A percentile compares a stretch with the other conserved stretches of the same genome.
These are phyloP conservation scores for Pseudolaguvia tuberculata DNA, from an alignment of 2,113 vertebrate species.

Conservation along the genomic window DNA sequence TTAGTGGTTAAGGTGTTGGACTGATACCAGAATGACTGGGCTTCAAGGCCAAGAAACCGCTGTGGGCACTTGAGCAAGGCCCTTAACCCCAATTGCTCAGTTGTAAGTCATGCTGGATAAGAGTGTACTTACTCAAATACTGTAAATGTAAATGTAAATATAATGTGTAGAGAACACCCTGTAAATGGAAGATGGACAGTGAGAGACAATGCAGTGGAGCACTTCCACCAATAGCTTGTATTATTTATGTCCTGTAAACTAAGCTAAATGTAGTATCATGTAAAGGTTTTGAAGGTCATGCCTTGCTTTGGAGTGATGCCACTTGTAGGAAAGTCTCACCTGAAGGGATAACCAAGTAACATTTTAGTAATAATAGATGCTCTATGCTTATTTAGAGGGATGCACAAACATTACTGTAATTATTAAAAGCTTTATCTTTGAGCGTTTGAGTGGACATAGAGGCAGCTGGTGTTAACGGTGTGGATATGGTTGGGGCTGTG, in stretches of 20 bases:
- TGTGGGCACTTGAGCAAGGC: no score
- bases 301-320: background rate
- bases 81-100: no score
- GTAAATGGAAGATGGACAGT: conserved; percentile 3
- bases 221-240: conserved; percentile 31
- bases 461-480: conserved; percentile 3
- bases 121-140: no score
- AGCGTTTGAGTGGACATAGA: conserved; percentile 3
- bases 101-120: no score
- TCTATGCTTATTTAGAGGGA: no score
- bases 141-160: no score
- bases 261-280: conserved; percentile 16
- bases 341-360: background rate
- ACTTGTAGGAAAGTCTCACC: background rate
- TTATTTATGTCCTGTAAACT: conserved; percentile 2
- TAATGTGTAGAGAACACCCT: background rate
- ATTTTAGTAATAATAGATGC: background rate
- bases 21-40: no score
- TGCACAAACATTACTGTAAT: background rate
- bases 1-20: no score
- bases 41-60: no score
- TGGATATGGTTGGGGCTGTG: conserved; percentile 8
- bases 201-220: conserved; percentile 24
- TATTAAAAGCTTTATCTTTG: background rate
- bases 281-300: background rate